Evolutionary conservation across 1,140 invertebrate genomes (phyloP), one percentile per base, ranked within the genome.

Genomic region (Drosophila melanica): DNA sequence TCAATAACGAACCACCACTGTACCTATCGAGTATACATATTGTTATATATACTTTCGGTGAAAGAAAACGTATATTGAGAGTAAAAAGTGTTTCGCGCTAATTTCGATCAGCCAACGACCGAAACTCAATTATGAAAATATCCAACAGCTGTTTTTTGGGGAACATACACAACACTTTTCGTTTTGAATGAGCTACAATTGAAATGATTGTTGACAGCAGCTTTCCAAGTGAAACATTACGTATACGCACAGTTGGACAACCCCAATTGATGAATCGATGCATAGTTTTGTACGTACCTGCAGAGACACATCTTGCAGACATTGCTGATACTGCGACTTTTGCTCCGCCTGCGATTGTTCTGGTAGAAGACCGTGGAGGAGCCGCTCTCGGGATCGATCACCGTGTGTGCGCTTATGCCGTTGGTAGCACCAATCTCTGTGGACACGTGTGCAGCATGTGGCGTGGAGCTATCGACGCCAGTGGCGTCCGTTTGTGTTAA

Each of bases 361-460:
- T 91, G 90, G 57, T 91, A 91, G 71, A 91, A 91, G 14, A 91
- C 90, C 2, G 90, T 91, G 16, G 90, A 89, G 18, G 90, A 71
- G 33, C 90, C 90, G 16, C 81, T 91, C 55, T 91, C 90, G 27
- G 86, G 82, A 77, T 91, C 90, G 62, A 85, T 63, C 33, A 90
- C 79, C 9, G 81, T 81, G 44, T 76, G 63, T 11, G 60, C 69
- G 45, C 72, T 71, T 65, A 77, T 89, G 54, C 74, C 67, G 64
- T 62, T 76, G 5, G 65, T 0, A 14, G 66, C 65, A 14, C 50
- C 67, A n/a, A 67, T 66, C 55, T 82, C 84, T 27, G 54, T 45
- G 58, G 53, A 35, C 41, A 35, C 55, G n/a, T 73, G 55, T 37
- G 41, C 9, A 11, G 57, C 60, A 48, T 75, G 66, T 20, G 75